phyloP scores from a whole-genome alignment of 1,140 invertebrate genomes.

The Heterodera carotae region DNA sequence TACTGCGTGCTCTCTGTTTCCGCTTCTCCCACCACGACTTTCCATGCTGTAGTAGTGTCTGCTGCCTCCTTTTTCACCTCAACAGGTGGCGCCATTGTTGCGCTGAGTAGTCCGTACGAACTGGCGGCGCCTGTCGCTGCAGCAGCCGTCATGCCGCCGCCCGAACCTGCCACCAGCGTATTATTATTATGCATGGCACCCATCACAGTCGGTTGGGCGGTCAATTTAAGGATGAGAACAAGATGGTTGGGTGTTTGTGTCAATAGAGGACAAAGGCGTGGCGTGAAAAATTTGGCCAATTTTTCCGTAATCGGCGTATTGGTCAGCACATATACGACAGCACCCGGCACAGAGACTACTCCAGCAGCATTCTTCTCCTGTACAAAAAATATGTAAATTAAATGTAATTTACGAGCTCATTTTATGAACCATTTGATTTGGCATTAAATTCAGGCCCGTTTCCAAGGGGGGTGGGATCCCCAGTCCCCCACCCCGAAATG shows the following conservation, averaged over 20 bases:
- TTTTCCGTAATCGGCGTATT: conserved; percentile 38
- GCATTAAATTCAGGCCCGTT: too few species aligned
- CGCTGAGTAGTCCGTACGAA: not conserved
- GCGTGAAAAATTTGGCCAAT: conserved; percentile 52
- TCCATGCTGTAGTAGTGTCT: not conserved
- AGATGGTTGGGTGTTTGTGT: not conserved
- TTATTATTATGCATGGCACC: not conserved
- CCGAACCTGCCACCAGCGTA: too few species aligned
- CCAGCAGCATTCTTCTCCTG: conserved; percentile 54
- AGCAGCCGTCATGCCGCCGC: not conserved
- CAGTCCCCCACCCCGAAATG: too few species aligned
- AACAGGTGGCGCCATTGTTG: not conserved
- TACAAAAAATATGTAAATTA: conserved; percentile 13
- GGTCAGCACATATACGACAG: conserved; percentile 44
- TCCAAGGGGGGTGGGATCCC: too few species aligned
- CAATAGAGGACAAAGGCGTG: conserved; percentile 38
- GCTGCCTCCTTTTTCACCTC: not conserved
- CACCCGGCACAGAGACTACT: conserved; percentile 31
- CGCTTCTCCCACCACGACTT: not conserved
- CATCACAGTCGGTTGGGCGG: not conserved
- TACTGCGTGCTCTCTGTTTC: not conserved
- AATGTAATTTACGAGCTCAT: conserved; percentile 12
- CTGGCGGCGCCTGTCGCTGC: not conserved
- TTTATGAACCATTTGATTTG: too few species aligned
- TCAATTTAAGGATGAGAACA: not conserved